A percentile compares a stretch with the other conserved stretches of the same genome.
phyloP scores from a whole-genome alignment of 2,113 vertebrate species.

The Ophthalmotilapia sp. region DNA sequence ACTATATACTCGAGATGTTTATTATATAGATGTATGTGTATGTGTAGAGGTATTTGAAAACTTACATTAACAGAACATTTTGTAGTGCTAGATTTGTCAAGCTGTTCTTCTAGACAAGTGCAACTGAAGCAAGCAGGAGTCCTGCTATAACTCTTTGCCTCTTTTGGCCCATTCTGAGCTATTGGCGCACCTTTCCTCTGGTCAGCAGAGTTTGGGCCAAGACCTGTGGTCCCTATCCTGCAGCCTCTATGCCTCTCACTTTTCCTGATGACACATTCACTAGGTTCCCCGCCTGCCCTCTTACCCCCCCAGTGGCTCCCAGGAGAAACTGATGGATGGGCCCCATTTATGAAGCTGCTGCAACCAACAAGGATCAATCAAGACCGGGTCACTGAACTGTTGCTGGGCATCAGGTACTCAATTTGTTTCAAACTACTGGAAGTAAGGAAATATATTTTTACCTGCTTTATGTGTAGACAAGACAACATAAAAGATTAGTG shows the following conservation, averaged over 20 bases:
- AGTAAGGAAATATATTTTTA: background rate
- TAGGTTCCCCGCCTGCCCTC: conserved; percentile 27
- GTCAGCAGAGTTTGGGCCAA: conserved; percentile 54
- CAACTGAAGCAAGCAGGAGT: background rate
- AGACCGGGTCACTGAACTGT: conserved; percentile 45
- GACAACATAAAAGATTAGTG: background rate
- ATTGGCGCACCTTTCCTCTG: conserved; percentile 43
- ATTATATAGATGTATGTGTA: too few species aligned
- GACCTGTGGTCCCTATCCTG: conserved; percentile 2
- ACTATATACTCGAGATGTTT: background rate
- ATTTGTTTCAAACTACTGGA: conserved; percentile 21
- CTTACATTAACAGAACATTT: background rate
- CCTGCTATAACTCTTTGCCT: background rate
- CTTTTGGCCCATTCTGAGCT: background rate
- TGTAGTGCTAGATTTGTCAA: background rate
- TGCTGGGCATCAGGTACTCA: conserved; percentile 8
- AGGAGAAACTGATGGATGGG: conserved; percentile 72
- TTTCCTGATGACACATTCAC: conserved; percentile 58
- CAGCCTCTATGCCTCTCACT: conserved; percentile 4
- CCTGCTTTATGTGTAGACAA: background rate
- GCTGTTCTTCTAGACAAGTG: background rate
- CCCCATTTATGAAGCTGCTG: conserved; percentile 72
- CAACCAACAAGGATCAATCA: conserved; percentile 73
- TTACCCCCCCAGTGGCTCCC: conserved; percentile 39
- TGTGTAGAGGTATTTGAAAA: background rate